These are phyloP conservation scores for Trematocara nigrifrons DNA, from an alignment of 2,113 vertebrate genomes.

Conservation along the genomic window DNA sequence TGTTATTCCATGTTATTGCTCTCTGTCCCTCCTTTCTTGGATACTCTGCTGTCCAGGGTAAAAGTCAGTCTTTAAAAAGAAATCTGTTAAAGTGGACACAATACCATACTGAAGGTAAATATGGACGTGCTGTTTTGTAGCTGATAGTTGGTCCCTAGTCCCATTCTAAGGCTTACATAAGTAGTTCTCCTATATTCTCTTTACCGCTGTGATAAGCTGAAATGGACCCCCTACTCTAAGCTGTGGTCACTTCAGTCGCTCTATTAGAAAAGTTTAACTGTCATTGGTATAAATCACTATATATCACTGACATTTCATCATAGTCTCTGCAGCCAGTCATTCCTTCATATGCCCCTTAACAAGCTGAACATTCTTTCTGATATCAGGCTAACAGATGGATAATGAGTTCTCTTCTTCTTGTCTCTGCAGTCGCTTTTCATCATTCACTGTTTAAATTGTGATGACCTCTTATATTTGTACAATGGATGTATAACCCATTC, in stretches of 20 bases:
- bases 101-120: background rate
- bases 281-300: background rate
- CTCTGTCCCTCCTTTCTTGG: background rate
- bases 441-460: background rate
- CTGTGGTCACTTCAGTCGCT: background rate
- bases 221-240: background rate
- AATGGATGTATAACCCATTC: background rate
- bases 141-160: background rate
- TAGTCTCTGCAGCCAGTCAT: background rate
- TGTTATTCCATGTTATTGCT: background rate
- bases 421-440: background rate
- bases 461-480: background rate
- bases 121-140: background rate
- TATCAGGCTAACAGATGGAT: background rate
- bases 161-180: background rate
- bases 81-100: background rate
- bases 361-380: background rate
- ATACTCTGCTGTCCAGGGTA: background rate
- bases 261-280: background rate
- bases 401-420: background rate
- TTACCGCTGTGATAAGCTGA: background rate
- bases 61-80: background rate
- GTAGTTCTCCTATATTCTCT: background rate
- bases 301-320: background rate
- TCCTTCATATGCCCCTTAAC: background rate